phyloP scores from a whole-genome alignment of 1,140 invertebrate species.

The Sinella curviseta region DNA sequence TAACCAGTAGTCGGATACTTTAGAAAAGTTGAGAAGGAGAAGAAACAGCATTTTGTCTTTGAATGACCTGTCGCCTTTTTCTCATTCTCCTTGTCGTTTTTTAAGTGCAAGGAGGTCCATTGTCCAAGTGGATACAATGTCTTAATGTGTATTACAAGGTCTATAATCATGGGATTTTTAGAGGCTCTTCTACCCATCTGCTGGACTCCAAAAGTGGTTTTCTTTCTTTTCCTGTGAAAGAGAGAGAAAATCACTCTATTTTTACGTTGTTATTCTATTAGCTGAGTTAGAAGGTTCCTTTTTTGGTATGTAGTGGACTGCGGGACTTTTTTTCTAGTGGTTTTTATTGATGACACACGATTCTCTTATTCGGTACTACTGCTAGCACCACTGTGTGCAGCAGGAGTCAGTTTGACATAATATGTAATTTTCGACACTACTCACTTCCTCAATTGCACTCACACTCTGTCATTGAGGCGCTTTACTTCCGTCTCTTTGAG shows the following conservation, averaged over 20 bases:
- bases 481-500: too few relatives aligned
- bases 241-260: too few relatives aligned
- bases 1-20: not conserved
- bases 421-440: not conserved
- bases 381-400: not conserved
- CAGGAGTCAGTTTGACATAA: not conserved
- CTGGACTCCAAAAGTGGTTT: not conserved
- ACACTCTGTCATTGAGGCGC: too few relatives aligned
- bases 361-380: not conserved
- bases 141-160: constrained; percentile 3
- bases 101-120: not conserved
- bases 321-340: not conserved
- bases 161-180: constrained; percentile 9
- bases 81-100: not conserved
- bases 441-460: not conserved
- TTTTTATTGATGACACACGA: not conserved
- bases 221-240: not conserved
- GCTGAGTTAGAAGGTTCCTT: not conserved
- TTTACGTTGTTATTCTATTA: not conserved
- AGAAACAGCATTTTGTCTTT: constrained; percentile 10
- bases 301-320: not conserved
- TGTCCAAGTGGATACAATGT: constrained; percentile 16
- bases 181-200: not conserved
- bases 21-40: not conserved
- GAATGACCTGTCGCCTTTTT: constrained; percentile 16